These are phyloP conservation scores for Takifugu bimaculatus DNA, from an alignment of 2,113 vertebrate species.

Conservation along the genomic window DNA sequence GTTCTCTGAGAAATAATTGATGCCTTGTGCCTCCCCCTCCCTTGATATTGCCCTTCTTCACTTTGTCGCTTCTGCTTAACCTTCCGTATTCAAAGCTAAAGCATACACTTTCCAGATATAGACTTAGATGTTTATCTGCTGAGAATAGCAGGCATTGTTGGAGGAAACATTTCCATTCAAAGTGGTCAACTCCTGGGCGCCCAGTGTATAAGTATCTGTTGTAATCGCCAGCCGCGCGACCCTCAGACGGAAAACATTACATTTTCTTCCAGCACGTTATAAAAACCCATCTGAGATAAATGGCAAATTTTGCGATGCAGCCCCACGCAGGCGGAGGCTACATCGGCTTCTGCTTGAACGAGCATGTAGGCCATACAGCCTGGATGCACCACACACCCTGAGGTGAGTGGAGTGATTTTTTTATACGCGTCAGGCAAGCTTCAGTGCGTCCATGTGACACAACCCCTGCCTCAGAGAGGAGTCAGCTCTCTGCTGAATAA, in stretches of 20 bases:
- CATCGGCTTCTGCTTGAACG: constrained; percentile 66
- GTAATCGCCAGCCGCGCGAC: constrained; percentile 14
- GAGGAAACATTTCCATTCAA: too few relatives aligned
- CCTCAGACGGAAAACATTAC: constrained; percentile 15
- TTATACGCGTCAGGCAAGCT: constrained; percentile 59
- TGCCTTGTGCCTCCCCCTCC: constrained; percentile 9
- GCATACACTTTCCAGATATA: constrained; percentile 5
- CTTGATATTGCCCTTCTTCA: constrained; percentile 1
- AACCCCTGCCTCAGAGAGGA: constrained; percentile 46
- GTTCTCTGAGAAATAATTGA: constrained; percentile 45
- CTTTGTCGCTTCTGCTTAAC: constrained; percentile 1
- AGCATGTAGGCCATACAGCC: constrained; percentile 77
- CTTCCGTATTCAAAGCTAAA: neutral
- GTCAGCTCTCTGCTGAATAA: constrained; percentile 31
- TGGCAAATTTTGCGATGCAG: constrained; percentile 54
- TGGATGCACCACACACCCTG: constrained; percentile 65
- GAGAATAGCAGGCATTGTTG: too few relatives aligned
- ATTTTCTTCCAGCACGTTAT: constrained; percentile 44
- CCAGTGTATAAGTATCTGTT: constrained; percentile 6
- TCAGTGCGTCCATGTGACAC: constrained; percentile 60
- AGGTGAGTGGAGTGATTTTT: constrained; percentile 60
- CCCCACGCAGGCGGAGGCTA: constrained; percentile 51
- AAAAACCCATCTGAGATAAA: constrained; percentile 59
- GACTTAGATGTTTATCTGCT: neutral
- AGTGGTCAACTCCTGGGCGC: constrained; percentile 7